These are phyloP conservation scores for Enhydra lutris DNA, from an alignment of 2,113 vertebrate genomes.

Conservation along the genomic window DNA sequence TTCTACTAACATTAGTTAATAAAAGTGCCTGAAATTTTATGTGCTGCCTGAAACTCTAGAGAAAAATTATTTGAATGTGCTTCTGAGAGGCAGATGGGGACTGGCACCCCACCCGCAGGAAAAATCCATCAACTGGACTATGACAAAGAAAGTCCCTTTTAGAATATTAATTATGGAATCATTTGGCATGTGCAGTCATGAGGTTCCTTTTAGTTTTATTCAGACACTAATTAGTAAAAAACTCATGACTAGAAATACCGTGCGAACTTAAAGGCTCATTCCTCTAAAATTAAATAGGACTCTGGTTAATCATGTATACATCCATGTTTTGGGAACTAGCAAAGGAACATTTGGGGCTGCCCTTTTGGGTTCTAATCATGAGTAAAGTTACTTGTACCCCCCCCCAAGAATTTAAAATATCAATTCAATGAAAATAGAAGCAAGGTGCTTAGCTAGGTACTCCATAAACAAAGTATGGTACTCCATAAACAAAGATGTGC, in stretches of 20 bases:
- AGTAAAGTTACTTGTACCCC: neutral
- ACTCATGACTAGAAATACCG: slow-evolving; percentile 3
- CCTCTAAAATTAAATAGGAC: neutral
- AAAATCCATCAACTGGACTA: slow-evolving; percentile 40
- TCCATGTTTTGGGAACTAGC: neutral
- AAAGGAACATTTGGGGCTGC: neutral
- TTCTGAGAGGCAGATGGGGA: slow-evolving; percentile 33
- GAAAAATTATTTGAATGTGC: slow-evolving; percentile 34
- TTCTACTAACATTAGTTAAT: slow-evolving; percentile 28
- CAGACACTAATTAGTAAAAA: slow-evolving; percentile 34
- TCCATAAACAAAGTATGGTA: neutral
- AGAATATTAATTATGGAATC: slow-evolving; percentile 60
- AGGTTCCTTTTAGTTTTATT: slow-evolving; percentile 51
- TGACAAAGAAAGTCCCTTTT: slow-evolving; percentile 61
- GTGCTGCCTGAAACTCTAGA: slow-evolving; percentile 13
- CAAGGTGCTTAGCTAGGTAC: neutral
- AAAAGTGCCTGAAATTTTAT: slow-evolving; percentile 59
- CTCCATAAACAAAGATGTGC: neutral
- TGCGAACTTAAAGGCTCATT: slow-evolving; percentile 13
- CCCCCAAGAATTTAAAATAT: neutral
- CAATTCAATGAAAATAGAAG: neutral
- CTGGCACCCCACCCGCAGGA: neutral
- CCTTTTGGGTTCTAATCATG: neutral
- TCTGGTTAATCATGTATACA: neutral
- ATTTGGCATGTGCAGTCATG: slow-evolving; percentile 40